Conservation (phyloP, 2,797 vertebrate species). For the Bovichtus diacanthus region DNA sequence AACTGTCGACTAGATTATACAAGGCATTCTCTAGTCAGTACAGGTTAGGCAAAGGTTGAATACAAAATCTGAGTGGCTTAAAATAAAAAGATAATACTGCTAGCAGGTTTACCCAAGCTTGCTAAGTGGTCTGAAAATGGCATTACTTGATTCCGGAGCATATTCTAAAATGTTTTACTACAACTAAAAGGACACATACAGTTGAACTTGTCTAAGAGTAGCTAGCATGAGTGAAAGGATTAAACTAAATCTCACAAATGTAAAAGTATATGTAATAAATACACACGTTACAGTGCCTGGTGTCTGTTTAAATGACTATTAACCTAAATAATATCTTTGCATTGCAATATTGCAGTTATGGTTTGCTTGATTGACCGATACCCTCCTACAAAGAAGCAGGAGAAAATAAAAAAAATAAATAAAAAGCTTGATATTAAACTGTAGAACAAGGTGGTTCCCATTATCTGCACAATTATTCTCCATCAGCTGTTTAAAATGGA, state of each 20-base stretch:
- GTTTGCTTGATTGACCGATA: slow-evolving; percentile 29
- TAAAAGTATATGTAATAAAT: slow-evolving; percentile 61
- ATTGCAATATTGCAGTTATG: slow-evolving; percentile 59
- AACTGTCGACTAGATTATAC: slow-evolving; percentile 57
- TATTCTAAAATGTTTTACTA: slow-evolving; percentile 21
- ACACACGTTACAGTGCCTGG: slow-evolving; percentile 58
- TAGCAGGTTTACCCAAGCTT: slow-evolving; percentile 69
- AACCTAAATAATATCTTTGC: slow-evolving; percentile 43
- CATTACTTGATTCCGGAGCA: slow-evolving; percentile 50
- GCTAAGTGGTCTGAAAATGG: slow-evolving; percentile 54
- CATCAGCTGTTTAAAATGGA: slow-evolving; percentile 19
- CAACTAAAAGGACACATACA: slow-evolving; percentile 40
- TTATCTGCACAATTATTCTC: slow-evolving; percentile 32
- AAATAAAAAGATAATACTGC: slow-evolving; percentile 80
- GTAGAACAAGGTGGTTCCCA: slow-evolving; percentile 22
- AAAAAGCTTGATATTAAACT: neutral
- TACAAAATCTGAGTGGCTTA: slow-evolving; percentile 68
- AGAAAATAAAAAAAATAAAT: neutral
- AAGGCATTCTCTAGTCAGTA: slow-evolving; percentile 62
- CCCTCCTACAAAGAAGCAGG: slow-evolving; percentile 11
- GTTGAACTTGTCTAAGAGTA: slow-evolving; percentile 39
- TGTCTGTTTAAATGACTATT: slow-evolving; percentile 55
- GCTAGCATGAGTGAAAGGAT: slow-evolving; percentile 29
- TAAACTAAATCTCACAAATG: slow-evolving; percentile 28
- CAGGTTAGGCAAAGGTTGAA: slow-evolving; percentile 61